Evolutionary conservation across 1,140 invertebrate genomes (phyloP), one percentile per base, ranked within the genome.

Genomic region (Euura saliciscinereae): DNA sequence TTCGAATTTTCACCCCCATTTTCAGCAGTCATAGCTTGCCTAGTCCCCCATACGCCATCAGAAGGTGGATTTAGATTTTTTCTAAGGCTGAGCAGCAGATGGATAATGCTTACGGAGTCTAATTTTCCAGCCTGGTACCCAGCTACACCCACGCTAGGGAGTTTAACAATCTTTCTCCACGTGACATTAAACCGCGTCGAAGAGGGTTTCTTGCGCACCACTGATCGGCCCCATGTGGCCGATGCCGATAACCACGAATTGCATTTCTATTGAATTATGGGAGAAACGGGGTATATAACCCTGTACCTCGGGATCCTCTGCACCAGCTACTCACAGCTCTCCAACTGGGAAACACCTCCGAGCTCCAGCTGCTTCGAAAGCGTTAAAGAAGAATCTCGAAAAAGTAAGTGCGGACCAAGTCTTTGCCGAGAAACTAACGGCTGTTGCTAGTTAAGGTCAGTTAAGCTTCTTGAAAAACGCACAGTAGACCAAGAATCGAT

Each of bases 161-260:
- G 46, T 73, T 78, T 74, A 59, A 68, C 73, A 59, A 76, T 78
- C 72, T 73, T 76, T 74, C 45, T 51, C 6, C 68, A 64, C 68
- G 68, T 68, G 68, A 69, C 70, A 72, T 71, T 72, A 73, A 28
- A 66, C 8, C 71, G 11, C 4, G 28, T 28, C 65, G 66, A 68
- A 72, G 51, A 65, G 66, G 59, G 72, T 80, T 81, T 80, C 82
- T 80, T 71, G 72, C 78, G 71, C 77, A 13, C 71, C 76, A 81
- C 76, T 66, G 65, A 71, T 76, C 66, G 76, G 80, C 70, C 84
- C 82, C 85, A 87, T 87, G 78, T 87, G 85, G 80, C 75, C 69
- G 72, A 42, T 70, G 77, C 83, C 85, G 85, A 87, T 87, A 87
- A 85, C 81, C 82, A 65, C 75, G 79, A 77, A 87, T 87, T 87